Percentiles rank a stretch among this genome's conserved stretches.
Conservation (phyloP, 2,888 invertebrate genomes). For the Junonia oenone region DNA sequence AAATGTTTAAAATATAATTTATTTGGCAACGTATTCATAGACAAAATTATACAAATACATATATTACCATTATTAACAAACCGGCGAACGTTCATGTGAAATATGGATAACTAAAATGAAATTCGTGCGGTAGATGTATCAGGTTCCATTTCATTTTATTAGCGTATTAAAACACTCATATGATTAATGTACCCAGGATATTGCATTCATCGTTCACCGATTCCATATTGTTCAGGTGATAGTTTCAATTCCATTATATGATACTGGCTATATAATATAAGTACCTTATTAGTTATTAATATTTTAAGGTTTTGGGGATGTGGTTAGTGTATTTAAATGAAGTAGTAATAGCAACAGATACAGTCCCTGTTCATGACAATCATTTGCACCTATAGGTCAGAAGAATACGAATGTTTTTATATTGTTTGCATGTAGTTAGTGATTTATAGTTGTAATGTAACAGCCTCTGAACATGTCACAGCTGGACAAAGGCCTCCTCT, state of each 20-base stretch:
- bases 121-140: not conserved
- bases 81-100: not conserved
- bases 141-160: constrained; percentile 2
- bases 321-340: no score
- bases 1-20: no score
- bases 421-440: no score
- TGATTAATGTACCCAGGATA: constrained; percentile 3
- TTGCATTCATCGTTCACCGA: not conserved
- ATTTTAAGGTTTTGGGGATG: no score
- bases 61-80: not conserved
- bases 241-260: constrained; percentile 3
- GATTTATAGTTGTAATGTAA: no score
- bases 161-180: not conserved
- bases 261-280: no score
- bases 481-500: no score
- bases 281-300: not conserved
- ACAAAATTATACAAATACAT: not conserved
- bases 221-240: constrained; percentile 1
- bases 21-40: not conserved
- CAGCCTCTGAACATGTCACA: no score
- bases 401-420: no score
- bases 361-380: no score
- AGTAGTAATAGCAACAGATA: no score
- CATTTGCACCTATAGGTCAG: no score
- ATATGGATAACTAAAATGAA: not conserved